Evolutionary conservation across 1,140 invertebrate genomes (phyloP).

Genomic region (Pogonomyrmex barbatus): DNA sequence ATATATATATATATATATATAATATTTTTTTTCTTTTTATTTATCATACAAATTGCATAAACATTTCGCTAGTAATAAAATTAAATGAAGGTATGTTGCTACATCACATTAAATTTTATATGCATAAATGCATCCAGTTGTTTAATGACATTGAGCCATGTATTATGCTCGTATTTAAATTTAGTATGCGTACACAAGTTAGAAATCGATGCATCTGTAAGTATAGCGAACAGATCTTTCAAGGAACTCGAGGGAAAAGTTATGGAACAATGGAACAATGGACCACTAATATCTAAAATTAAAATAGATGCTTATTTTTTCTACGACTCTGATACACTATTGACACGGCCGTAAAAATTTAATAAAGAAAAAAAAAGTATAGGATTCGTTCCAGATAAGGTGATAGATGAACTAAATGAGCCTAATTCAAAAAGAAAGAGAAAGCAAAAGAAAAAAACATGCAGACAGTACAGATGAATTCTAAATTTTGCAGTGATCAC

Average conservation of each 20-base stretch:
- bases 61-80: constrained; percentile 50
- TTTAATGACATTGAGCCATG: constrained; percentile 54
- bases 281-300: constrained; percentile 79
- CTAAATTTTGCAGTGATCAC: constrained; percentile 62
- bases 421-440: constrained; percentile 60
- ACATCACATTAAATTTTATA: constrained; percentile 69
- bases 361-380: constrained; percentile 50
- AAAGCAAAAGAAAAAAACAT: constrained; percentile 13
- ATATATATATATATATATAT: constrained; percentile 19
- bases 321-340: constrained; percentile 76
- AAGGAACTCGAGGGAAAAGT: constrained; percentile 65
- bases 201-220: constrained; percentile 66
- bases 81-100: constrained; percentile 71
- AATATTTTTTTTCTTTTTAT: constrained; percentile 21
- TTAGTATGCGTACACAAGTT: constrained; percentile 71
- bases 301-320: constrained; percentile 81
- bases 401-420: constrained; percentile 54
- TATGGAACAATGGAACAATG: constrained; percentile 76
- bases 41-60: constrained; percentile 34
- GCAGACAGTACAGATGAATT: constrained; percentile 36
- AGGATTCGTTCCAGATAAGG: constrained; percentile 64
- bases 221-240: constrained; percentile 58
- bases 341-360: constrained; percentile 68
- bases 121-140: constrained; percentile 49
- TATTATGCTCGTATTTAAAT: constrained; percentile 70